Base-by-base conservation (phyloP, 2,113 vertebrate genomes). In the Corydoras maculifer region DNA sequence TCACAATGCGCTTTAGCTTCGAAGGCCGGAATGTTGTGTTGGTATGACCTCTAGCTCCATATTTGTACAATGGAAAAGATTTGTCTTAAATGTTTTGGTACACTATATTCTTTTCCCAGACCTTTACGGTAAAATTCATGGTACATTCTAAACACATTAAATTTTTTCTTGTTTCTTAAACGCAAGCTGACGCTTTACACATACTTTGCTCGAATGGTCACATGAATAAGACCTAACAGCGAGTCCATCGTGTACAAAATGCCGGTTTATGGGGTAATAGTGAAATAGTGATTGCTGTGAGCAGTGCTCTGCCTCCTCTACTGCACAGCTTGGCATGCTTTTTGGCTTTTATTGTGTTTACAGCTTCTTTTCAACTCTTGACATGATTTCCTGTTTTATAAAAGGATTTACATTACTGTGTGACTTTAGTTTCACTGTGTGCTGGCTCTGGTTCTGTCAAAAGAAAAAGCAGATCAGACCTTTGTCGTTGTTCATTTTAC, bases 271-370 rank as follows among this genome's bases (percentile, higher is more conserved):
- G 0, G 13, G 55, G 70, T 73, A 50, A 55, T 66, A 51, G 64
- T 50, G 60, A 29, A 25, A 25, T 25, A 25, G 2, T 25, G 57
- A 70, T 43, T 59, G 18, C 18, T 58, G 15, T 65, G 53, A 43
- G 61, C 57, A 57, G 65, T 43, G 25, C 29, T 71, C 53, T 72
- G 65, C 70, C 73, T 76, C 72, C 67, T 64, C 31, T 12, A 66
- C 3, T 53, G 62, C 71, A 74, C 72, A 78, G 80, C 82, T 84
- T 84, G 68, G 81, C 81, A 68, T 65, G 82, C 79, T 82, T 82
- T 68, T n/a, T 60, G 29, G 72, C 49, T 65, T 3, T 58, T n/a
- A 64, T 13, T 29, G 4, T 70, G 31, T n/a, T 30, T 65, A 5
- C 14, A 9, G 50, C 54, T 8, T 13, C 72, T 53, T 18, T 49